Evolutionary conservation across 2,113 vertebrate genomes (phyloP).

Genomic region (Cyprinodon brontotheroides): DNA sequence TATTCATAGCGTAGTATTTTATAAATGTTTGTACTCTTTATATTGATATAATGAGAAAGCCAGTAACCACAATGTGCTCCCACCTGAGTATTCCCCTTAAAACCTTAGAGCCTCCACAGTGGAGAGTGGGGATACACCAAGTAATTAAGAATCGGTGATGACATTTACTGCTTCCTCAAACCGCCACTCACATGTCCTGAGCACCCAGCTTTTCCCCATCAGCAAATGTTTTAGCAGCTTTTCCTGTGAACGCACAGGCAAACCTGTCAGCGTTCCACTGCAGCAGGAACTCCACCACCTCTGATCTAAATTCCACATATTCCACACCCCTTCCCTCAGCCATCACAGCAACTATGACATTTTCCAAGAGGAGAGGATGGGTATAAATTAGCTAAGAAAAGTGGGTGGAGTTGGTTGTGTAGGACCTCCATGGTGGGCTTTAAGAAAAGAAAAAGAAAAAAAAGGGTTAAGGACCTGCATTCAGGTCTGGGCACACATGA

Average conservation of each 20-base stretch:
- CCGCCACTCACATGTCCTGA: slow-evolving; percentile 15
- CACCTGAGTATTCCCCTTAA: slow-evolving; percentile 25
- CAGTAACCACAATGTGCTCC: slow-evolving; percentile 43
- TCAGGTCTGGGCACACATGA: slow-evolving; percentile 35
- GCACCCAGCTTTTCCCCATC: slow-evolving; percentile 56
- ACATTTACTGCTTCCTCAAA: slow-evolving; percentile 74
- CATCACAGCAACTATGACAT: slow-evolving; percentile 38
- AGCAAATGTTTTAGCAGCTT: slow-evolving; percentile 62
- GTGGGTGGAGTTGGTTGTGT: slow-evolving; percentile 39
- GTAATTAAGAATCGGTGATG: slow-evolving; percentile 63
- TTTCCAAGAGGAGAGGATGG: slow-evolving; percentile 61
- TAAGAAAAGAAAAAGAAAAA: slow-evolving; percentile 23
- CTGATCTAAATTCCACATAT: background rate
- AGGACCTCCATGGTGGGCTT: slow-evolving; percentile 44
- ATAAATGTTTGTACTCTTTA: slow-evolving; percentile 18
- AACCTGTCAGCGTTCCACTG: slow-evolving; percentile 38
- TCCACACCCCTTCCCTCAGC: slow-evolving; percentile 23
- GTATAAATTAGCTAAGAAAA: slow-evolving; percentile 66
- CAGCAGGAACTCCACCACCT: slow-evolving; percentile 13
- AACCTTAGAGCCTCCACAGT: slow-evolving; percentile 21
- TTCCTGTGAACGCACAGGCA: slow-evolving; percentile 29
- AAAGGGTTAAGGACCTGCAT: slow-evolving; percentile 55
- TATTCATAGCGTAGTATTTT: background rate
- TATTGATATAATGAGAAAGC: slow-evolving; percentile 31
- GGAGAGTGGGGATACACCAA: slow-evolving; percentile 28